Base-by-base conservation (phyloP, 64 coral and sea anemone species). In the Montipora foliosa region DNA sequence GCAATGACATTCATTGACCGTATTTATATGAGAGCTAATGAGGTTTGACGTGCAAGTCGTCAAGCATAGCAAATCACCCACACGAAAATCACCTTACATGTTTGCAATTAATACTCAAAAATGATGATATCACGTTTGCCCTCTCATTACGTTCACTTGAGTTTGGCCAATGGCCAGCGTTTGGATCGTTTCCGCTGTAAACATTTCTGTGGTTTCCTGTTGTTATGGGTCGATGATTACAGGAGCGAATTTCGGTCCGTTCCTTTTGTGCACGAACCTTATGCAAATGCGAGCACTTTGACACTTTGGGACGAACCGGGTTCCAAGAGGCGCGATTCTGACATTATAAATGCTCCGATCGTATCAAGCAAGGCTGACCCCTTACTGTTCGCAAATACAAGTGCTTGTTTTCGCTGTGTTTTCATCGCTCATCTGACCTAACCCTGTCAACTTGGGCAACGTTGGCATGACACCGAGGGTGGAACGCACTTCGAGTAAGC, bases 191-290 rank as follows among this genome's bases (percentile, higher is more conserved):
- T 86, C 82, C 82, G 82, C 20, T 86, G 62, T 72, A 71, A 71
- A 86, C 64, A 86, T 71, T 86, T 71, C 82, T 86, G 82, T 47
- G 82, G 64, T 86, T 86, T 86, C 82, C 82, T 72, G 64, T 84
- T 68, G 60, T 86, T 86, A 86, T 14, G 62, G 58, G 3, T 44
- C 82, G 66, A 72, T n/a, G 82, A 71, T 8, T 71, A 19, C 50
- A 24, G 46, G 9, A 50, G 46, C 68, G 8, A 72, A 24, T 67
- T 57, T 86, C 68, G 48, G 68, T 86, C 49, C 45, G 10, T 48
- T 49, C 11, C 4, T 15, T 21, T n/a, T 16, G 8, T 10, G 45
- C 5, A 4, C 10, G 53, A 44, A 50, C 48, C 15, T 45, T 86
- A 72, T 86, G 82, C 64, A 86, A 86, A 86, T 86, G 15, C n/a